Base-by-base conservation (phyloP, 2,888 invertebrate genomes). In the Drosophila pegasa region DNA sequence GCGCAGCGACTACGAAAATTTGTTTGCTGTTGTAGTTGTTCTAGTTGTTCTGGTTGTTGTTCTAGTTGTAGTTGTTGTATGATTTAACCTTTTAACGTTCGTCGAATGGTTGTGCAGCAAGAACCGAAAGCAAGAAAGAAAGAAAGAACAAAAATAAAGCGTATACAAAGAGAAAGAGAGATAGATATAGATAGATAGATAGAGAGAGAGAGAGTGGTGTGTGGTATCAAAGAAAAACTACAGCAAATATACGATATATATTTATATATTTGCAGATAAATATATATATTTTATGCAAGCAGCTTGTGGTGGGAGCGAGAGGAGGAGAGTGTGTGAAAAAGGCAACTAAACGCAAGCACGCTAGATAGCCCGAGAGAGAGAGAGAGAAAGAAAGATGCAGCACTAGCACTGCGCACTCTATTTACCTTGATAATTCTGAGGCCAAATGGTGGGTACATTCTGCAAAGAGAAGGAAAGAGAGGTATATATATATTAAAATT, bases 391-490 rank as follows among this genome's bases (percentile, higher is more conserved):
- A 4, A 2, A 37, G 14, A 60, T 10, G 37, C 22, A 52, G 14
- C 27, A 22, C 8, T 29, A 47, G 20, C 45, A 37, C 45, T 47
- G 57, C 78, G 8, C 50, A 7, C 50, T 75, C 69, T 62, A 78
- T 59, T 92, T 91, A 92, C 93, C 92, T 93, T 92, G 92, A 90
- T 92, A 92, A 86, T 92, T 92, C 86, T 92, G 92, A 87, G 93
- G 93, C 92, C 92, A 92, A 89, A 92, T 92, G 90, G 92, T 91
- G 90, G 92, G 92, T 85, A 92, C 93, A 91, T 92, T 92, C 92
- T 92, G 82, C 58, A 75, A 76, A 74, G 67, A 22, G 12, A 14
- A 7, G 18, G 45, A 18, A 8, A 27, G 3, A 52, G 10, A 12
- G 12, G 31, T 18, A 43, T 16, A 55, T 7, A 22, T 31, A 65